Evolutionary conservation across 2,888 invertebrate species (phyloP), one percentile per base, ranked within the genome.

Genomic region (Nineta flava): DNA sequence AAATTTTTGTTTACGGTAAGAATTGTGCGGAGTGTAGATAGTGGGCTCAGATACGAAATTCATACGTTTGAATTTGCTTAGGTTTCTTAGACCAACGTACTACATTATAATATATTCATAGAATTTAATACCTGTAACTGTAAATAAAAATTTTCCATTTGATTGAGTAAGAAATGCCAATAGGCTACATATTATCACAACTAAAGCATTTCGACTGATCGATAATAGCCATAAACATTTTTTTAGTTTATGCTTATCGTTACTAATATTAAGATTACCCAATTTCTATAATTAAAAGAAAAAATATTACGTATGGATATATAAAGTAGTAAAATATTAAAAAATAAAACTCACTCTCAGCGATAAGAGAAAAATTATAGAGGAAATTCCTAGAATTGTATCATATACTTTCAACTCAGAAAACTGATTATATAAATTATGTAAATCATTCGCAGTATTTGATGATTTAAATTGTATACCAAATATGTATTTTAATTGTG

Each of bases 131-230:
- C 79, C 73, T 52, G 79, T 76, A n/a, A 81, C 65, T 41, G 71
- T 69, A 62, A 87, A 82, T 2, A 83, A 79, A 13, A 76, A 71
- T 1, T 70, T 65, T 53, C 74, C 17, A n/a, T 42, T 10, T n/a
- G 10, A 17, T 13, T 42, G n/a, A 19, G 16, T 17, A 3, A n/a
- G 49, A 64, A 66, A 83, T 0, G 85, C 79, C 54, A 81, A 61
- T 2, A 73, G 53, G 0, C 82, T 73, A 9, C 82, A 75, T 12
- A 75, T 64, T 40, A 83, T 62, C 26, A 91, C 86, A 32, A 85
- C 74, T 13, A 90, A 62, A 13, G 87, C 87, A 68, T 92, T 90
- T 54, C 87, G 75, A 2, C 82, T 76, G 56, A 87, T 84, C 10
- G 84, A 82, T 17, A 84, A 56, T 54, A 86, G 74, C 85, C 87